Evolutionary conservation across 1,140 invertebrate genomes (phyloP).

Genomic region (Atta texana): DNA sequence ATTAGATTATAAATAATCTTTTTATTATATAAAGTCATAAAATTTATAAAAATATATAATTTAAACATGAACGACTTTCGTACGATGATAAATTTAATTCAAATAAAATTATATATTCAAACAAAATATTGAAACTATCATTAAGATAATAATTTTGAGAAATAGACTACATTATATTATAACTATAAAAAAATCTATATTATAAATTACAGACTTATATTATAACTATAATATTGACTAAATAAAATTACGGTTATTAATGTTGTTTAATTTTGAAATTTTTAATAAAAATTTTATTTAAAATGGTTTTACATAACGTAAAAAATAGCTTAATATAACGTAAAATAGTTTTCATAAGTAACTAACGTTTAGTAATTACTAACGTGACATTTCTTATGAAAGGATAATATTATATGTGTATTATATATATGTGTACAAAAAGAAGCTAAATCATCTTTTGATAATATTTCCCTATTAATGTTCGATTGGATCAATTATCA

Average conservation of each 20-base stretch:
- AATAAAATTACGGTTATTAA: background rate
- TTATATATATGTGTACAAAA: background rate
- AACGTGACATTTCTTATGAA: background rate
- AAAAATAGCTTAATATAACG: background rate
- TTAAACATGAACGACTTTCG: background rate
- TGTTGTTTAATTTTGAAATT: background rate
- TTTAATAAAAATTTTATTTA: background rate
- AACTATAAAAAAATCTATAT: too few species aligned
- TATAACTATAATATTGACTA: background rate
- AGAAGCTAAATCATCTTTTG: background rate
- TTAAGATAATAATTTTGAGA: background rate
- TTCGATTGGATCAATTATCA: slow-evolving; percentile 13
- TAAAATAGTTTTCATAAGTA: slow-evolving; percentile 1
- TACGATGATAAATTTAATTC: background rate
- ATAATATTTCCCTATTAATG: background rate
- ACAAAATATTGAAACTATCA: background rate
- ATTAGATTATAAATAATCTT: background rate
- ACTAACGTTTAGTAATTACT: background rate
- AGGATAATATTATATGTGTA: background rate
- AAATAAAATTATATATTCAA: background rate
- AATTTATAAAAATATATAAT: background rate
- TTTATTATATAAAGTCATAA: background rate
- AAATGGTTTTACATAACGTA: background rate
- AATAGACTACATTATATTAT: background rate
- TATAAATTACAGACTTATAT: too few species aligned